Evolutionary conservation across 2,797 vertebrate species (phyloP).

Genomic region (Euthynnus affinis): DNA sequence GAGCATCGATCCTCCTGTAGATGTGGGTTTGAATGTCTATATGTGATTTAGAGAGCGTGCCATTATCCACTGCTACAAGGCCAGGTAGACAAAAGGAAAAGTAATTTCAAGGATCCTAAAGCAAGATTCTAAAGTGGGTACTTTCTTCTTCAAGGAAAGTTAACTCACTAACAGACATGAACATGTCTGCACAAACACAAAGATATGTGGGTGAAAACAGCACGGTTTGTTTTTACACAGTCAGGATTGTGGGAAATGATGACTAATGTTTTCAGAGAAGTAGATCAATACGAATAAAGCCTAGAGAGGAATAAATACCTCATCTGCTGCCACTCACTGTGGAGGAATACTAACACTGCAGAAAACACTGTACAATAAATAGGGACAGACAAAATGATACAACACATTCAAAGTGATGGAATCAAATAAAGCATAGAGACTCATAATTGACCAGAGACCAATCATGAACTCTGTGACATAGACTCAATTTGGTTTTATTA

Average conservation of each 20-base stretch:
- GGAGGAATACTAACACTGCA: slow-evolving; percentile 18
- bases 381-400: not conserved
- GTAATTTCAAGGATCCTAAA: slow-evolving; percentile 40
- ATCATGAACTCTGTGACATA: not conserved
- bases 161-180: slow-evolving; percentile 16
- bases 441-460: not conserved
- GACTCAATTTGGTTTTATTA: not conserved
- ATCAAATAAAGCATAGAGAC: not conserved
- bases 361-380: not conserved
- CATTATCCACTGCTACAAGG: slow-evolving; percentile 12
- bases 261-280: slow-evolving; percentile 33
- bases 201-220: slow-evolving; percentile 1
- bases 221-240: slow-evolving; percentile 28
- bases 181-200: not conserved
- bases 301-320: slow-evolving; percentile 11
- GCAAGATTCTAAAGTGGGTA: slow-evolving; percentile 14
- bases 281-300: slow-evolving; percentile 46
- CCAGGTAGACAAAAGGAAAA: slow-evolving; percentile 36
- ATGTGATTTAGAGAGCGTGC: slow-evolving; percentile 54
- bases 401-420: slow-evolving; percentile 1
- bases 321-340: slow-evolving; percentile 15
- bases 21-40: slow-evolving; percentile 45
- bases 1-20: slow-evolving; percentile 52
- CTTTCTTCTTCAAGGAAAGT: slow-evolving; percentile 20
- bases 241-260: slow-evolving; percentile 36